Evolutionary conservation across 2,797 vertebrate genomes (phyloP).

Genomic region (Miichthys miiuy): DNA sequence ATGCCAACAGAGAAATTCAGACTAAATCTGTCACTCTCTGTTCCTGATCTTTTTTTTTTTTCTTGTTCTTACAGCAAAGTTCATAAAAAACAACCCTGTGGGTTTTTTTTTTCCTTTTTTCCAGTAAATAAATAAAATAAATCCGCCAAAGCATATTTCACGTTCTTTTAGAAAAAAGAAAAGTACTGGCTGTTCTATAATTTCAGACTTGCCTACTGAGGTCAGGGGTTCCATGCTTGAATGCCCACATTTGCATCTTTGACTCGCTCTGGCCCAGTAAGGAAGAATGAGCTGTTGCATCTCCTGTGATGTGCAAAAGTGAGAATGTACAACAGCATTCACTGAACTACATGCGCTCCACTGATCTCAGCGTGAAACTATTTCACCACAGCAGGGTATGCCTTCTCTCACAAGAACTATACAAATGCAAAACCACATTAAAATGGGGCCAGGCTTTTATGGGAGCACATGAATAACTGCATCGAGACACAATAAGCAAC

Average conservation of each 20-base stretch:
- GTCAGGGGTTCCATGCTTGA: conserved; percentile 70
- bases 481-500: conserved; percentile 11
- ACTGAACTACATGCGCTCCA: conserved; percentile 66
- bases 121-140: conserved; percentile 15
- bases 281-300: conserved; percentile 70
- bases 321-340: conserved; percentile 68
- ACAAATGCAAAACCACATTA: conserved; percentile 55
- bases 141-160: conserved; percentile 48
- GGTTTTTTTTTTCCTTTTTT: conserved; percentile 14
- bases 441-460: conserved; percentile 46
- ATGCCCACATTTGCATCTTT: conserved; percentile 76
- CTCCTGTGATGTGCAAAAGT: conserved; percentile 70
- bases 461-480: conserved; percentile 23
- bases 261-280: conserved; percentile 62
- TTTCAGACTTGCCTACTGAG: conserved; percentile 63
- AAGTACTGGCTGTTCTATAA: conserved; percentile 65
- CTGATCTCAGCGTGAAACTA: conserved; percentile 72
- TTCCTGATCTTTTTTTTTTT: conserved; percentile 24
- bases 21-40: conserved; percentile 42
- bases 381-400: conserved; percentile 63
- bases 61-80: conserved; percentile 16
- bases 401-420: conserved; percentile 54
- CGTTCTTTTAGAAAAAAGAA: conserved; percentile 40
- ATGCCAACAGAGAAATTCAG: conserved; percentile 51
- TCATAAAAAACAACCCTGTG: conserved; percentile 6